Evolutionary conservation across 2,888 invertebrate genomes (phyloP), one percentile per base, ranked within the genome.

Genomic region (Cheilosia vernalis): DNA sequence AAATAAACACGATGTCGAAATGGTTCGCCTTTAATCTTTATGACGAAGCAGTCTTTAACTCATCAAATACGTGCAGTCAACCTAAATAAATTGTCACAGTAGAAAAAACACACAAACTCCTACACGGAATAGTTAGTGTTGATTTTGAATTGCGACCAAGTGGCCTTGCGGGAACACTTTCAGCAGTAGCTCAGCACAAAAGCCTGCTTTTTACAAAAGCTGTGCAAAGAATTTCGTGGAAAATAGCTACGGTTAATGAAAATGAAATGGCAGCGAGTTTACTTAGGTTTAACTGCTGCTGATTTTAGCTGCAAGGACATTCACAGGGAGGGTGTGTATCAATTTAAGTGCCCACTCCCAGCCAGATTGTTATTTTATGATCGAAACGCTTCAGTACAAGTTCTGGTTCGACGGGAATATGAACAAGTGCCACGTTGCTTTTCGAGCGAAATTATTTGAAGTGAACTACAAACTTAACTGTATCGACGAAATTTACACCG

Each of bases 301-400:
- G 6, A 17, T 6, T 1, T 6, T 6, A n/a, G 6, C 6, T 42
- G n/a, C 6, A 44, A 17, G 15, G 44, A n/a, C 44, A 44, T 17
- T 44, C 7, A 5, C 6, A 6, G 17, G 7, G 2, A 4, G 4
- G 0, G 4, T 5, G n/a, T 40, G 40, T 5, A 17, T 44, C 17
- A 17, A 5, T 17, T 44, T 44, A 44, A 44, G 44, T 44, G 7
- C 42, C n/a, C n/a, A n/a, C n/a, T n/a, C n/a, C n/a, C 42, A 42
- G 5, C 53, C 49, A 24, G n/a, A 37, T 49, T 64, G 24, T 47
- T 64, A 51, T 64, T 64, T 64, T 49, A 64, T n/a, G 17, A n/a
- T 3, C 10, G 44, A 64, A 64, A 24, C 4, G 49, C 10, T 64
- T 49, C 49, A 10, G 10, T 6, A 15, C 58, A 0, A 51, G 15